Percentiles rank a stretch among this genome's conserved stretches.
These are phyloP conservation scores for Poeciliopsis occidentalis DNA, from an alignment of 2,113 vertebrate species.

Conservation along the genomic window DNA sequence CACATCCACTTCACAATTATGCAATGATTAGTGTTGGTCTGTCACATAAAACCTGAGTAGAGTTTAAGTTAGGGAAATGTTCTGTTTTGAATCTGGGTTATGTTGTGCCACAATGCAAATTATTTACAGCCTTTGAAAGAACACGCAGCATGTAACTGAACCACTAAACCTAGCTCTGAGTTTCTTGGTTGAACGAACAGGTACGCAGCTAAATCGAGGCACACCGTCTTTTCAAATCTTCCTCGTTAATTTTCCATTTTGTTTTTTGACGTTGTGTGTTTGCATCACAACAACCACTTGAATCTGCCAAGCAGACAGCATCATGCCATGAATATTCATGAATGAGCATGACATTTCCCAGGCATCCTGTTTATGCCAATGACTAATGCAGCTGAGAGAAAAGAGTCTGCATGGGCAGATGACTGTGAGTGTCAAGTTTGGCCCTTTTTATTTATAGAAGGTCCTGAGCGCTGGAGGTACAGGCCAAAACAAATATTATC, in stretches of 20 bases:
- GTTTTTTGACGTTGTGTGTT: constrained; percentile 49
- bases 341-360: constrained; percentile 73
- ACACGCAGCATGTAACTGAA: background rate
- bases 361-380: constrained; percentile 74
- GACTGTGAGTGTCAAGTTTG: constrained; percentile 45
- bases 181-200: constrained; percentile 19
- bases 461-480: constrained; percentile 53
- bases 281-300: constrained; percentile 61
- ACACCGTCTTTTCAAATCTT: constrained; percentile 41
- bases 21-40: background rate
- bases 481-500: constrained; percentile 73
- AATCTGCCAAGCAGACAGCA: constrained; percentile 70
- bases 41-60: background rate
- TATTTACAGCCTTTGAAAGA: background rate
- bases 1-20: background rate
- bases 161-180: constrained; percentile 10
- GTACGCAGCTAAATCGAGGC: constrained; percentile 44
- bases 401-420: constrained; percentile 54
- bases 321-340: constrained; percentile 79
- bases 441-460: constrained; percentile 66
- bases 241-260: constrained; percentile 45
- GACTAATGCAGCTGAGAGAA: constrained; percentile 68
- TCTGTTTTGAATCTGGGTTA: background rate
- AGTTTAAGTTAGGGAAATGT: background rate
- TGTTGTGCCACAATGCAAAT: background rate